Evolutionary conservation across 2,113 vertebrate species (phyloP).

Genomic region (Myocastor coypus): DNA sequence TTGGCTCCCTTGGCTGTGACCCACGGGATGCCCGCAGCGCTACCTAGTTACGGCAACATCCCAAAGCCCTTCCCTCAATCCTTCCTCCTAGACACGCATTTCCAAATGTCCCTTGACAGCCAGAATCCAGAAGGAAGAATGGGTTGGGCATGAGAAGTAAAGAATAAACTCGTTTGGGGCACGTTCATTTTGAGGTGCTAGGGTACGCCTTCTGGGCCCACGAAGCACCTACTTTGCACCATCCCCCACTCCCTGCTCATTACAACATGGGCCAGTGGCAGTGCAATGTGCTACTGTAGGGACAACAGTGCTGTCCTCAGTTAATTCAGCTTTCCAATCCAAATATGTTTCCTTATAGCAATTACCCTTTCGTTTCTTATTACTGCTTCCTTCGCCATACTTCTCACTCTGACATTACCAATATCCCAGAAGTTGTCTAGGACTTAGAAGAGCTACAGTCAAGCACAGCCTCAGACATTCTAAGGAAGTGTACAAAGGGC

Average conservation of each 20-base stretch:
- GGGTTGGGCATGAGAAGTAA: not conserved
- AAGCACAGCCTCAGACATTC: not conserved
- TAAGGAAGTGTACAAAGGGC: not conserved
- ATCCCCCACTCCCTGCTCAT: not conserved
- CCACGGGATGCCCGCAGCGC: conserved; percentile 17
- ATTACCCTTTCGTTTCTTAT: not conserved
- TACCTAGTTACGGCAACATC: conserved; percentile 24
- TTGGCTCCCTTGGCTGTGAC: conserved; percentile 9
- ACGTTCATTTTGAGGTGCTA: not conserved
- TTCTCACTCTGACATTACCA: not conserved
- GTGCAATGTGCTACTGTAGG: not conserved
- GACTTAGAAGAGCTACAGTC: not conserved
- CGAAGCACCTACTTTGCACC: not conserved
- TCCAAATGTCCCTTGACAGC: not conserved
- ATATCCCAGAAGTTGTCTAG: not conserved
- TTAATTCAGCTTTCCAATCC: not conserved
- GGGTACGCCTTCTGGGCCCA: not conserved
- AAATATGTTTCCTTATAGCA: not conserved
- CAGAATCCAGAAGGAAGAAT: not conserved
- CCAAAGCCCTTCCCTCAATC: not conserved
- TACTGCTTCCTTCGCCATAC: not conserved
- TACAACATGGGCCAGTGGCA: not conserved
- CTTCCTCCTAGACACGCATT: not conserved
- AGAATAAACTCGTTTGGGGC: not conserved
- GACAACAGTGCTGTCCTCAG: not conserved